Conservation (phyloP, 2,113 vertebrate species). For the Cynocephalus volans region DNA sequence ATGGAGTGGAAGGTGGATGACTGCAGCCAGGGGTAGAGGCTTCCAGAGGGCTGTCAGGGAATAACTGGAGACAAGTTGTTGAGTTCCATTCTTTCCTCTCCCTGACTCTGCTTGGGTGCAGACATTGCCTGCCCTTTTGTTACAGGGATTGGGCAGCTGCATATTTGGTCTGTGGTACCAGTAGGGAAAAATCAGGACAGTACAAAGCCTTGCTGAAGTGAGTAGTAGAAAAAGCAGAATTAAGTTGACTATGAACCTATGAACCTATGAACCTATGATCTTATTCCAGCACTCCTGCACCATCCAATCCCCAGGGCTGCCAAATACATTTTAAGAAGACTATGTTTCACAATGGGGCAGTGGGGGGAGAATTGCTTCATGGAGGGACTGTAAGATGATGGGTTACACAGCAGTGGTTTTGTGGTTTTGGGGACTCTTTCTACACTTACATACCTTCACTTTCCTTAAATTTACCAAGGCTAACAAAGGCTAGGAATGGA, state of each 20-base stretch:
- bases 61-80: not conserved
- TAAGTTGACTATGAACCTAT: not conserved
- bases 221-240: not conserved
- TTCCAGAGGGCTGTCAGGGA: not conserved
- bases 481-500: not conserved
- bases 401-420: not conserved
- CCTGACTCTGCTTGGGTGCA: not conserved
- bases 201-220: not conserved
- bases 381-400: not conserved
- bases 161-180: not conserved
- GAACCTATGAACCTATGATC: not conserved
- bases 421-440: not conserved
- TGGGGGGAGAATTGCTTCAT: too few relatives aligned
- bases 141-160: not conserved
- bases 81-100: not conserved
- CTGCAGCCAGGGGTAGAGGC: too few relatives aligned
- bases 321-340: not conserved
- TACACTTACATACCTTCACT: not conserved
- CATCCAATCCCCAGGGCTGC: not conserved
- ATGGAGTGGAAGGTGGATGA: not conserved
- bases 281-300: not conserved
- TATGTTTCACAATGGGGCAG: not conserved
- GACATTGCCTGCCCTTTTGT: not conserved
- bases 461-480: not conserved
- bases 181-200: not conserved